These are phyloP conservation scores for Aphelenchoides besseyi DNA, from an alignment of 1,140 invertebrate genomes.

Conservation along the genomic window DNA sequence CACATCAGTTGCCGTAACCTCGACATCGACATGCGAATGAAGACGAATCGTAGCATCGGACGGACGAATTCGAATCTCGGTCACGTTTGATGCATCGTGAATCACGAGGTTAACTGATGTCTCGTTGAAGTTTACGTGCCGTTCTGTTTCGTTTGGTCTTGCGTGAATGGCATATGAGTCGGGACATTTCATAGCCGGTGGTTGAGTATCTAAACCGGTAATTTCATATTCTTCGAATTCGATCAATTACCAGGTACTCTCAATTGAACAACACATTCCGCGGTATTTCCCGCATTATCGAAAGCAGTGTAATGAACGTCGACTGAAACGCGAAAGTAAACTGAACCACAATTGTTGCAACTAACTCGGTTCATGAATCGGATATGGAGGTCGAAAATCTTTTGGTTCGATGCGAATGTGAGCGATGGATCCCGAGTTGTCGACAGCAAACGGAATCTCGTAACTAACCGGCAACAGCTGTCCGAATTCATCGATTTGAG, in stretches of 20 bases:
- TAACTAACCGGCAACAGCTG: slow-evolving; percentile 83
- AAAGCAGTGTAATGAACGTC: slow-evolving; percentile 91
- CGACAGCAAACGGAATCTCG: slow-evolving; percentile 82
- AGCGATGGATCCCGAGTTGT: slow-evolving; percentile 89
- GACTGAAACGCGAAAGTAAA: too few relatives aligned
- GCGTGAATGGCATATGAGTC: slow-evolving; percentile 91
- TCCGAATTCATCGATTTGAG: slow-evolving; percentile 79
- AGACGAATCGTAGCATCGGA: slow-evolving; percentile 81
- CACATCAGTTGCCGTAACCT: slow-evolving; percentile 81
- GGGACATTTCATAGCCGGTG: slow-evolving; percentile 85
- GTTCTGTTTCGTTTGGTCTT: slow-evolving; percentile 81
- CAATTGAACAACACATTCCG: slow-evolving; percentile 79
- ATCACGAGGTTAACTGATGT: slow-evolving; percentile 79
- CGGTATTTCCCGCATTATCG: slow-evolving; percentile 92
- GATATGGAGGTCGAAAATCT: slow-evolving; percentile 81
- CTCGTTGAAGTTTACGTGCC: slow-evolving; percentile 86
- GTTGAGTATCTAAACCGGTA: slow-evolving; percentile 74
- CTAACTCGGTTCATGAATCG: slow-evolving; percentile 71
- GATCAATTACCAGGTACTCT: slow-evolving; percentile 50
- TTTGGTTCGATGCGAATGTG: slow-evolving; percentile 78
- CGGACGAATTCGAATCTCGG: slow-evolving; percentile 73
- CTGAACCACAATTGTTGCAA: neutral
- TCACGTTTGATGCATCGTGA: slow-evolving; percentile 82
- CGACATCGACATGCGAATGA: slow-evolving; percentile 87
- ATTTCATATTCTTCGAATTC: slow-evolving; percentile 8